Evolutionary conservation across 2,113 vertebrate species (phyloP), one percentile per base, ranked within the genome.

Genomic region (Scartelaos histophorus): DNA sequence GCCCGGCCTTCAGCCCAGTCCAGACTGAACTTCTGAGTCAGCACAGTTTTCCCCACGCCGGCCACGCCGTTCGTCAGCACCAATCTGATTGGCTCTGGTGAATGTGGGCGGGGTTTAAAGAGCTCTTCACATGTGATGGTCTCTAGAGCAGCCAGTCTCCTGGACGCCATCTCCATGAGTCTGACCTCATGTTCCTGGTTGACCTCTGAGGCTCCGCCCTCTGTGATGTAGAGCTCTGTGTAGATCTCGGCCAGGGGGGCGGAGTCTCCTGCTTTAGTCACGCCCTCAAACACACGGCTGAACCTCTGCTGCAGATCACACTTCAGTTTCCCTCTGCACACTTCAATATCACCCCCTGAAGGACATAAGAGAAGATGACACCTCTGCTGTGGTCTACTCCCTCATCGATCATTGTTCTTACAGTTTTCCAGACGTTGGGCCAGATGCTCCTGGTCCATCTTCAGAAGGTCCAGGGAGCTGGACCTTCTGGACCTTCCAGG

Each of bases 191-290:
- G 61, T 64, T 64, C 61, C 61, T 64, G 61, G 61, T 64, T 64
- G 34, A 64, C 61, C 34, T 34, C 64, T 46, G 43, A 13, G 4
- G 64, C 21, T 7, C 64, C 64, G 43, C 43, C 60, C n/a, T 80
- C 80, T 74, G 69, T 85, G 71, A 85, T 75, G 69, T 72, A 71
- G 69, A 75, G 62, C 67, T 74, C 67, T 79, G 76, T 79, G 70
- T 69, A 73, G 76, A 79, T 65, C 66, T 79, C n/a, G 53, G 66
- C 77, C 49, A 84, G 75, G 61, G n/a, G 61, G 65, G 61, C 66
- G 25, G 49, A 16, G 22, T 56, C 53, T 51, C 62, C 74, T 51
- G 56, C 35, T 70, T 70, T 46, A 69, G 67, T 21, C 29, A 64
- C 29, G 17, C 61, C 61, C 17, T 64, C 61, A 38, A 9, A 38